Conservation (phyloP, 2,888 invertebrate species). For the Acrobasis repandana region DNA sequence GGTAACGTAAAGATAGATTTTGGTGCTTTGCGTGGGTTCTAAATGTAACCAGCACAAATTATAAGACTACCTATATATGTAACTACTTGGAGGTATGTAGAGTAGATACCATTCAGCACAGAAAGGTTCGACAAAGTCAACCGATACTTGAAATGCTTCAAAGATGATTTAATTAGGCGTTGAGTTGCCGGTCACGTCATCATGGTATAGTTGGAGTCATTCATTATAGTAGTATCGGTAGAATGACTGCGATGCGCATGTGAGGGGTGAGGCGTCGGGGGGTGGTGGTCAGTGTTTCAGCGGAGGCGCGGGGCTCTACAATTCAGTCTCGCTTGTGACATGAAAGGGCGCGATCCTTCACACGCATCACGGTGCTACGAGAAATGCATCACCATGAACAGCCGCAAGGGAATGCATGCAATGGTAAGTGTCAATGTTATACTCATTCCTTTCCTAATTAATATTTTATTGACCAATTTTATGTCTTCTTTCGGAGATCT, state of each 20-base stretch:
- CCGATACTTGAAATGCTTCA: slow-evolving; percentile 28
- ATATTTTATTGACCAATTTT: neutral
- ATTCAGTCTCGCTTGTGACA: slow-evolving; percentile 82
- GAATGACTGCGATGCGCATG: slow-evolving; percentile 60
- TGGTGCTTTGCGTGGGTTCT: no score
- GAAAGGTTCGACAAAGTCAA: neutral
- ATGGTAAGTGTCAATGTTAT: slow-evolving; percentile 62
- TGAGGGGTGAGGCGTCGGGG: slow-evolving; percentile 48
- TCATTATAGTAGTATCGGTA: slow-evolving; percentile 48
- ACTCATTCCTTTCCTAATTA: slow-evolving; percentile 21
- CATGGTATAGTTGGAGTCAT: slow-evolving; percentile 47
- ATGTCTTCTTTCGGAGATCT: neutral
- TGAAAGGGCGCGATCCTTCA: slow-evolving; percentile 81
- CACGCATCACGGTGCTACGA: slow-evolving; percentile 84
- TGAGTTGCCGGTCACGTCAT: slow-evolving; percentile 33
- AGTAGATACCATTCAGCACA: no score
- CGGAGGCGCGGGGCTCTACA: slow-evolving; percentile 49
- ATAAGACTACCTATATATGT: no score
- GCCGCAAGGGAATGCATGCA: slow-evolving; percentile 83
- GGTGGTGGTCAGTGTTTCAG: slow-evolving; percentile 67
- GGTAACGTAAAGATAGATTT: no score
- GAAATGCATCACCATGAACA: slow-evolving; percentile 88
- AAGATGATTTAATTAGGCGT: slow-evolving; percentile 28
- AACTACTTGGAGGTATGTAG: no score
- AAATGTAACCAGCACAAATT: no score